These are phyloP conservation scores for Karalla daura DNA, from an alignment of 2,797 vertebrate species.

Conservation along the genomic window DNA sequence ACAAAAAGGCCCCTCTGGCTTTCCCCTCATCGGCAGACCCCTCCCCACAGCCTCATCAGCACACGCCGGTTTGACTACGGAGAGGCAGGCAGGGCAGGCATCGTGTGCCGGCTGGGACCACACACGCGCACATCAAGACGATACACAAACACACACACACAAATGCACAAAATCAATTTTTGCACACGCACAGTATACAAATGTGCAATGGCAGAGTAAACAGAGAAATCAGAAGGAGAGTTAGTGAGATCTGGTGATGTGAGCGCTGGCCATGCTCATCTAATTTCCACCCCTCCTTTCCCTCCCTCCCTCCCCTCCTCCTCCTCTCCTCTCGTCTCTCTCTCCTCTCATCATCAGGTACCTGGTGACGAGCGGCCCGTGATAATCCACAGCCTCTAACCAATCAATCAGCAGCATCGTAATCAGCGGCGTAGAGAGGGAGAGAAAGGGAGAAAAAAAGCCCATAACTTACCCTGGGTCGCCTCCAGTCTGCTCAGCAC, in stretches of 20 bases:
- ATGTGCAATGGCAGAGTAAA: slow-evolving; percentile 72
- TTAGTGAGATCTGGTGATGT: slow-evolving; percentile 78
- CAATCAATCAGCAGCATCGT: slow-evolving; percentile 88
- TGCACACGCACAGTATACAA: slow-evolving; percentile 70
- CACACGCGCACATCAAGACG: slow-evolving; percentile 55
- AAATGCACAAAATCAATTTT: slow-evolving; percentile 72
- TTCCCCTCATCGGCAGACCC: slow-evolving; percentile 83
- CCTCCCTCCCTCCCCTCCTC: slow-evolving; percentile 32
- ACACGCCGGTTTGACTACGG: slow-evolving; percentile 78
- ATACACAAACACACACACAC: slow-evolving; percentile 64
- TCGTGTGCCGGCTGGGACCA: slow-evolving; percentile 75
- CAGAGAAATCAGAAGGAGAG: slow-evolving; percentile 74
- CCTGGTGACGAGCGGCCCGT: slow-evolving; percentile 86
- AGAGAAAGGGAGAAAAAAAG: slow-evolving; percentile 79
- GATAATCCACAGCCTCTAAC: slow-evolving; percentile 86
- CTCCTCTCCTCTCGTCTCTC: slow-evolving; percentile 63
- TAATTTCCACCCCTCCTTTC: slow-evolving; percentile 75
- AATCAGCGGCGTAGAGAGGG: slow-evolving; percentile 83
- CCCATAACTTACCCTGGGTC: slow-evolving; percentile 91
- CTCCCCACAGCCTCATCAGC: slow-evolving; percentile 84
- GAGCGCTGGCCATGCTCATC: slow-evolving; percentile 76
- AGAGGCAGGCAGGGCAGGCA: slow-evolving; percentile 70
- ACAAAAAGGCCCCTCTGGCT: slow-evolving; percentile 85
- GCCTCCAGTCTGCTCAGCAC: slow-evolving; percentile 86
- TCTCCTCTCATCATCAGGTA: slow-evolving; percentile 86